Evolutionary conservation across 2,888 invertebrate genomes (phyloP).

Genomic region (Mimumesa dahlbomi): DNA sequence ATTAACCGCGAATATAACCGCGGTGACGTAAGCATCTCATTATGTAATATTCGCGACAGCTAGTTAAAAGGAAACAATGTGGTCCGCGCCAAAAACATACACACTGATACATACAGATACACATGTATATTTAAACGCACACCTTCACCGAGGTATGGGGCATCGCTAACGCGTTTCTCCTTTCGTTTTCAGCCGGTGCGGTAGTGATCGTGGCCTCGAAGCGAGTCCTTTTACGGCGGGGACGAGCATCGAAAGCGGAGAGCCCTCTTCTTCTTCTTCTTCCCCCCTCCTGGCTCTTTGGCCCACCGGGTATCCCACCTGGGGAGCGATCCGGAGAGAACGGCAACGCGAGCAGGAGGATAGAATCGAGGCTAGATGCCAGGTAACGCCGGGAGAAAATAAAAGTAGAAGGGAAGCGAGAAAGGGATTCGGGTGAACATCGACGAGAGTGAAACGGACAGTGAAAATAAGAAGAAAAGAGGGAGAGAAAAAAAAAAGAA

Average conservation of each 20-base stretch:
- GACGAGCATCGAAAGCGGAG: slow-evolving; percentile 52
- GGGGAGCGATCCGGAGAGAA: neutral
- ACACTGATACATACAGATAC: neutral
- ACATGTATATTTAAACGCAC: neutral
- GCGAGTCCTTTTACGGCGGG: slow-evolving; percentile 58
- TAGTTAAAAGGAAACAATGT: no score
- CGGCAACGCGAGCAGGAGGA: neutral
- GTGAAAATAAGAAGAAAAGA: no score
- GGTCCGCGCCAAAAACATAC: no score
- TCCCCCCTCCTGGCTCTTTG: slow-evolving; percentile 35
- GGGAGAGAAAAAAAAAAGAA: no score
- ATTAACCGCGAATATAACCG: no score
- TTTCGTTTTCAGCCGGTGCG: slow-evolving; percentile 58
- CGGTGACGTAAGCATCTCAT: no score
- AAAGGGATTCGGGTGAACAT: no score
- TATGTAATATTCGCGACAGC: no score
- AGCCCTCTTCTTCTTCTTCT: slow-evolving; percentile 3
- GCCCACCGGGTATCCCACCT: slow-evolving; percentile 26
- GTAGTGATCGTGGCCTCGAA: slow-evolving; percentile 55
- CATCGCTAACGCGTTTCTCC: slow-evolving; percentile 43
- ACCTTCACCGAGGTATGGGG: neutral
- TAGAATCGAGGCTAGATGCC: slow-evolving; percentile 1
- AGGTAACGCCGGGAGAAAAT: neutral
- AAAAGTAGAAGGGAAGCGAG: no score
- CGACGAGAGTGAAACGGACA: no score